phyloP scores from a whole-genome alignment of 2,797 vertebrate species.

The Stomatorhinus walkeri region DNA sequence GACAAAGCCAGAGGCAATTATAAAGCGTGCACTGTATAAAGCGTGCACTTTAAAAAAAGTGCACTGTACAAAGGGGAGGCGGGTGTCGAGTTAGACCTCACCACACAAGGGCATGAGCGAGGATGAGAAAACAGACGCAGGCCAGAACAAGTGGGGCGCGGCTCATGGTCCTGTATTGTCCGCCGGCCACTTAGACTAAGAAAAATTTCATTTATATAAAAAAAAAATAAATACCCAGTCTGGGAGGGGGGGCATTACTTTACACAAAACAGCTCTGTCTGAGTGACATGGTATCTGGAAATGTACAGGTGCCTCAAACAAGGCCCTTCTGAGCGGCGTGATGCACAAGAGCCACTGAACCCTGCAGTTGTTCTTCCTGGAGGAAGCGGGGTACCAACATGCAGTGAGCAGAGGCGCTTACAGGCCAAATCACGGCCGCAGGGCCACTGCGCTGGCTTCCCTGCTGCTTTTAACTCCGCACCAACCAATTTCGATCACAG shows the following conservation, averaged over 20 bases:
- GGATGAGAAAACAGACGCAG: conserved; percentile 36
- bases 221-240: neutral
- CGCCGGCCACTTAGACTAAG: conserved; percentile 46
- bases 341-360: neutral
- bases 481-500: neutral
- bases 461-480: neutral
- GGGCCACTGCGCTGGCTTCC: neutral
- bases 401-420: neutral
- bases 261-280: neutral
- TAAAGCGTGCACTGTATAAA: too few relatives aligned
- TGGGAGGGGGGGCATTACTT: neutral
- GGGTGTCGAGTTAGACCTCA: conserved; percentile 26
- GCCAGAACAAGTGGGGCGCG: conserved; percentile 49
- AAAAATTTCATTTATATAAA: conserved; percentile 36
- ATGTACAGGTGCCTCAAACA: neutral
- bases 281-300: neutral
- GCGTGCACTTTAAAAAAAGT: too few relatives aligned
- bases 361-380: neutral
- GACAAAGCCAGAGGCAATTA: neutral
- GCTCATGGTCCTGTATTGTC: conserved; percentile 34
- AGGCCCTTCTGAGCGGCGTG: neutral
- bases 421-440: neutral
- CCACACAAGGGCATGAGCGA: conserved; percentile 47
- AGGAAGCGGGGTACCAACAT: neutral
- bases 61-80: neutral